Evolutionary conservation across 2,797 vertebrate species (phyloP), one percentile per base, ranked within the genome.

Genomic region (Enteromius fasciolatus): DNA sequence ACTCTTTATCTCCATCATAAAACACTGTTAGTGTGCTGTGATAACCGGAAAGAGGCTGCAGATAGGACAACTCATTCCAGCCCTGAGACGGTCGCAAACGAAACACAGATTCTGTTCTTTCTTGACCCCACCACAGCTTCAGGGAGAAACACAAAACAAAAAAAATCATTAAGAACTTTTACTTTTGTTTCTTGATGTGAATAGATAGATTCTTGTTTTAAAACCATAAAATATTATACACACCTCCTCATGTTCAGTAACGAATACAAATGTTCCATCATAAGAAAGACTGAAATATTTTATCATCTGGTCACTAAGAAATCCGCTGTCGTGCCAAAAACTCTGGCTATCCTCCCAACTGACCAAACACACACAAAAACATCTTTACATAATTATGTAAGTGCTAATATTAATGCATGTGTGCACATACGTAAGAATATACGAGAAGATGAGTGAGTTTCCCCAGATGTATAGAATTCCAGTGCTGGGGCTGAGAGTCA

Each of bases 231-330:
- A 59, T 59, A 59, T 15, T 61, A 31, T 8, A 17, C 61, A 63
- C 61, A 63, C 61, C 28, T 63, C 61, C 6, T 63, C 61, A 28
- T 63, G 9, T 52, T 75, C 72, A 57, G 72, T 75, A 11, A 75
- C 72, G 23, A 75, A 75, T 33, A 48, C 50, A 75, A 75, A 54
- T 57, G 48, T 36, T 75, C 52, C 72, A 75, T 75, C 46, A 36
- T 54, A 75, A 52, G 72, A 75, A 8, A 75, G 48, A 52, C 17
- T 75, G 72, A 75, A 57, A 33, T 75, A 75, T 75, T 75, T 75
- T 20, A 75, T 75, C 31, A 75, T 75, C 72, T 75, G 48, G 11
- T 57, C 72, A 48, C 28, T 18, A 36, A 18, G 50, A 75, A 75
- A 75, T 33, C 50, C 72, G 20, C 50, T 31, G 33, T 44, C 33